Evolutionary conservation across 2,113 vertebrate genomes (phyloP), one percentile per base, ranked within the genome.

Genomic region (Ceyx cyanopectus): DNA sequence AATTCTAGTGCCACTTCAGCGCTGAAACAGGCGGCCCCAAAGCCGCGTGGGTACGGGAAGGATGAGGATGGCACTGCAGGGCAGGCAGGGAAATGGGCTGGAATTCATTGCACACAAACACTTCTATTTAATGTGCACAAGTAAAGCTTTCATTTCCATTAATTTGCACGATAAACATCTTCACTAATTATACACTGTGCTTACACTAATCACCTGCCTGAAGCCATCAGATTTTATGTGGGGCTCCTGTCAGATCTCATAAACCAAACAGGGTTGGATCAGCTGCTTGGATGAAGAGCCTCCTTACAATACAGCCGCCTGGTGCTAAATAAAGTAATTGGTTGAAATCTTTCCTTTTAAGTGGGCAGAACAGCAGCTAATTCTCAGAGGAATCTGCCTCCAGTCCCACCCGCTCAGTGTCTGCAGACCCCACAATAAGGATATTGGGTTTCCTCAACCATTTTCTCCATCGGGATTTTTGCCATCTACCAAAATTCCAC

Each of bases 121-220:
- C 30, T 46, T 78, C 40, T 1, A 40, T 81, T 96, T 84, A 37
- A 61, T 13, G 73, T 24, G 73, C 75, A 86, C 43, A 41, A 65
- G 53, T 63, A 63, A 96, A 74, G 65, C 66, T 76, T 87, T 76
- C 66, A 23, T 56, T 63, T 60, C 90, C 87, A 41, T 51, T 83
- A 46, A 73, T 84, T 76, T 69, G 78, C 90, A 93, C 82, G 1
- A 80, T 76, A 89, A 92, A 81, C 70, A 82, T 81, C 85, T 62
- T 78, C 72, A 34, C 69, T 84, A 94, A 92, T 94, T 93, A 89
- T 26, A 14, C 32, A 3, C 66, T 23, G 37, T 43, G 61, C 91
- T 90, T 34, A 56, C 82, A 60, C 90, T 93, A 87, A 93, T 84
- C 90, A 79, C 78, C 84, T 90, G 87, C 94, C 91, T 46, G 77